Evolutionary conservation across 2,888 invertebrate species (phyloP), one percentile per base, ranked within the genome.

Genomic region (Drosophila limbata): DNA sequence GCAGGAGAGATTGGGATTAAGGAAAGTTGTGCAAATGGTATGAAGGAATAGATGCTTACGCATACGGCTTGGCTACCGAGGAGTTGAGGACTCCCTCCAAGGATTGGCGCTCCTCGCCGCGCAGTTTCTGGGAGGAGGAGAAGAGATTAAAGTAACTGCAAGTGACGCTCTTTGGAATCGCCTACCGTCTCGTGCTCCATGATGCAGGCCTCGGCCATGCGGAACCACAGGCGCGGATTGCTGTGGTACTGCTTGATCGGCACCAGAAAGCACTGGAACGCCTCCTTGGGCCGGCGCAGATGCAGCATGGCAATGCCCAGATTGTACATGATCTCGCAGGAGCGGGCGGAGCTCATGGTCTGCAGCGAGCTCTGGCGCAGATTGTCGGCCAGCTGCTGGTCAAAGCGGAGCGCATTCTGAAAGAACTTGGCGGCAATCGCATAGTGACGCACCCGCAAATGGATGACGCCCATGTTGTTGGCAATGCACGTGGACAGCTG

Each of bases 131-230:
- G 21, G 33, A 21, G 9, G 28, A 25, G 1, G 19, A 21, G 8
- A 31, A 31, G 11, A 13, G 1, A 13, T 28, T 25, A 11, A n/a
- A 6, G 1, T 21, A n/a, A n/a, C n/a, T 8, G 3, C 45, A 0
- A 19, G 33, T n/a, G 4, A 31, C 8, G 2, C 2, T 2, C n/a
- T 39, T n/a, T 5, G 3, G 3, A n/a, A 19, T 4, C 6, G 15
- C 86, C 87, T 86, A 94, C 94, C 87, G 92, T 92, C 91, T 94
- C 94, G 76, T 94, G 93, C n/a, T 93, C 91, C 92, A 93, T 95
- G 47, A 98, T 96, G 91, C 98, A 98, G 90, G 98, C 98, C 92
- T 99, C 99, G 0, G 98, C 98, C 85, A 99, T 93, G 83, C 98
- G 94, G 64, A 98, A 93, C 98, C 99, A 99, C 42, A 99, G 94